Conservation (phyloP, 2,113 vertebrate species). For the Indicator indicator region DNA sequence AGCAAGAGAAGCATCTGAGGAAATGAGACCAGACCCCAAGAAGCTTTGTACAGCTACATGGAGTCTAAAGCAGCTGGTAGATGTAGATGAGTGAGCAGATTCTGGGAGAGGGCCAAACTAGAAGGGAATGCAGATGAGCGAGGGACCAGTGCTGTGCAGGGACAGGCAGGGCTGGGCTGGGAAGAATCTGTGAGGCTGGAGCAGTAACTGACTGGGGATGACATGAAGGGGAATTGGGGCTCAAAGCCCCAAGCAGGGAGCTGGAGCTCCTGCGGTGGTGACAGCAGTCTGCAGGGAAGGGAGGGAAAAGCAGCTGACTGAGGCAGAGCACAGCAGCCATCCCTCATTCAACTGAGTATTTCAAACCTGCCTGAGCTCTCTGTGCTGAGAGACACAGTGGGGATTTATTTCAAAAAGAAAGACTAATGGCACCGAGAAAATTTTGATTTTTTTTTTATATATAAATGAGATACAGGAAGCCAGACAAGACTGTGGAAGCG, state of each 20-base stretch:
- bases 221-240: neutral
- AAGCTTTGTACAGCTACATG: neutral
- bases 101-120: neutral
- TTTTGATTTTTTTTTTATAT: neutral
- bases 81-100: neutral
- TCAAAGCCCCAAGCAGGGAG: neutral
- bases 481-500: neutral
- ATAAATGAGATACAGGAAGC: neutral
- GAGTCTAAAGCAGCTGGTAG: neutral
- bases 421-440: neutral
- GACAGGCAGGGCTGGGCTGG: neutral
- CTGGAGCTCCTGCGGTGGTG: accelerated
- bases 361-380: neutral
- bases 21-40: neutral
- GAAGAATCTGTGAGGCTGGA: neutral
- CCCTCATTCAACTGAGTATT: neutral
- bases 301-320: neutral
- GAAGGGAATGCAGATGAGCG: neutral
- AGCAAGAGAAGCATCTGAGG: neutral
- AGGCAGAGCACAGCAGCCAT: neutral
- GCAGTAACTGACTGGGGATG: neutral
- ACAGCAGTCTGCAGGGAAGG: accelerated
- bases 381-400: neutral
- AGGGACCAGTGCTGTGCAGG: neutral
- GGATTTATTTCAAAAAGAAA: neutral